A percentile compares a stretch with the other conserved stretches of the same genome.
Conservation (phyloP, 2,113 vertebrate species). For the Platichthys stellatus region DNA sequence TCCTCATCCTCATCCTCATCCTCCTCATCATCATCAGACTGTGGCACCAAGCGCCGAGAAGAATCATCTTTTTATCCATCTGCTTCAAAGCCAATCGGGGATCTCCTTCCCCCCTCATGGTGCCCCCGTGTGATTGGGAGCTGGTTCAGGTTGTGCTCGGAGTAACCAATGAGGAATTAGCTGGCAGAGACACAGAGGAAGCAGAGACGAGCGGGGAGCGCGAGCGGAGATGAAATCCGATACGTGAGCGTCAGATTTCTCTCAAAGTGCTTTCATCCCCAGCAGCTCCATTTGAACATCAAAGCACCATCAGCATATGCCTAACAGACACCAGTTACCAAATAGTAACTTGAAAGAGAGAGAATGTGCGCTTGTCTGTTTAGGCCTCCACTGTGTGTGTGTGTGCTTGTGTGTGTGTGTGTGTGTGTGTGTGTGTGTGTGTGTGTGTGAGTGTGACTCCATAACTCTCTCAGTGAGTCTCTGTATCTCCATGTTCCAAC, state of each 20-base stretch:
- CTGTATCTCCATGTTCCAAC: slow-evolving; percentile 62
- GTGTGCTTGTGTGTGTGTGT: slow-evolving; percentile 36
- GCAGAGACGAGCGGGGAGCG: slow-evolving; percentile 26
- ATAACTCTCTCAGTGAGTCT: slow-evolving; percentile 33
- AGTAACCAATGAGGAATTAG: slow-evolving; percentile 66
- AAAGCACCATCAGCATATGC: slow-evolving; percentile 68
- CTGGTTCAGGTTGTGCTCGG: slow-evolving; percentile 58
- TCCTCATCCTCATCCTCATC: too few species aligned
- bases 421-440: slow-evolving; percentile 43
- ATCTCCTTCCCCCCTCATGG: slow-evolving; percentile 16
- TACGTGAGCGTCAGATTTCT: slow-evolving; percentile 65
- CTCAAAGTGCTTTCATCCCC: slow-evolving; percentile 73
- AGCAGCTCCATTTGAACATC: slow-evolving; percentile 72
- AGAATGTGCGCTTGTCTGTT: slow-evolving; percentile 48
- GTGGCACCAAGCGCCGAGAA: slow-evolving; percentile 3
- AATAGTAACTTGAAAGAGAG: slow-evolving; percentile 63
- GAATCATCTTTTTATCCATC: slow-evolving; percentile 4
- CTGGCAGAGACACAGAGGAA: slow-evolving; percentile 62
- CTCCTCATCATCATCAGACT: background rate
- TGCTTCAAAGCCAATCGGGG: slow-evolving; percentile 35
- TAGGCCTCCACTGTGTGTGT: slow-evolving; percentile 47
- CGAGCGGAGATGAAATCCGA: slow-evolving; percentile 58
- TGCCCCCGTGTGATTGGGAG: slow-evolving; percentile 49
- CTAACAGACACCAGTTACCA: slow-evolving; percentile 67
- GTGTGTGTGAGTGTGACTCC: slow-evolving; percentile 45